Conservation (phyloP, 2,113 vertebrate species). For the Mesitornis unicolor region DNA sequence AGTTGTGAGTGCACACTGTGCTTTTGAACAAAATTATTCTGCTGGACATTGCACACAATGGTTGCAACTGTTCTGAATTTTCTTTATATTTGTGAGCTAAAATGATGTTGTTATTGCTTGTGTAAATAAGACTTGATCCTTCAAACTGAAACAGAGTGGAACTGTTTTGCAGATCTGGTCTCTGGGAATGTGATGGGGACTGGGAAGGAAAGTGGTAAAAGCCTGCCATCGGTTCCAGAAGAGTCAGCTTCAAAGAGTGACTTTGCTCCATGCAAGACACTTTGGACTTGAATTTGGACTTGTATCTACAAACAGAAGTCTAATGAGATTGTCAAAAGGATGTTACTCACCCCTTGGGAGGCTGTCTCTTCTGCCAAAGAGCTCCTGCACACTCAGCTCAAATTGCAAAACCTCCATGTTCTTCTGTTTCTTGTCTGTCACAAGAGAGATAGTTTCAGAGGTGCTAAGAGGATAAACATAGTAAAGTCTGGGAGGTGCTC, state of each 20-base stretch:
- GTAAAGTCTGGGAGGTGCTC: neutral
- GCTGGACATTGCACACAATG: neutral
- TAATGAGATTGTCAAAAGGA: conserved; percentile 31
- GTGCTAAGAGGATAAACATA: conserved; percentile 15
- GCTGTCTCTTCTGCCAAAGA: neutral
- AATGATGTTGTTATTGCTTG: neutral
- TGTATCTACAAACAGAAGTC: neutral
- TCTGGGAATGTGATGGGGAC: neutral
- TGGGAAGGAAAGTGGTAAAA: neutral
- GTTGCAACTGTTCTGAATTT: neutral
- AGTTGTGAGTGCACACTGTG: accelerated
- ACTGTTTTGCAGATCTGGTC: neutral
- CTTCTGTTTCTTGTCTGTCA: conserved; percentile 26
- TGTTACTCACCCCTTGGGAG: neutral
- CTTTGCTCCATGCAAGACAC: neutral
- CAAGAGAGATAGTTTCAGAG: conserved; percentile 41
- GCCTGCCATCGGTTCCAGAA: neutral
- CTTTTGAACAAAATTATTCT: neutral
- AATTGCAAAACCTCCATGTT: conserved; percentile 20
- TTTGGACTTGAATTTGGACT: neutral
- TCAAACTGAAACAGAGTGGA: neutral
- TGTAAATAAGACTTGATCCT: neutral
- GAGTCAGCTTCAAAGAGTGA: neutral
- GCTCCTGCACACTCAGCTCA: neutral
- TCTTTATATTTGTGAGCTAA: neutral